Conservation (phyloP, 2,113 vertebrate genomes). For the Lophochroa leadbeateri region DNA sequence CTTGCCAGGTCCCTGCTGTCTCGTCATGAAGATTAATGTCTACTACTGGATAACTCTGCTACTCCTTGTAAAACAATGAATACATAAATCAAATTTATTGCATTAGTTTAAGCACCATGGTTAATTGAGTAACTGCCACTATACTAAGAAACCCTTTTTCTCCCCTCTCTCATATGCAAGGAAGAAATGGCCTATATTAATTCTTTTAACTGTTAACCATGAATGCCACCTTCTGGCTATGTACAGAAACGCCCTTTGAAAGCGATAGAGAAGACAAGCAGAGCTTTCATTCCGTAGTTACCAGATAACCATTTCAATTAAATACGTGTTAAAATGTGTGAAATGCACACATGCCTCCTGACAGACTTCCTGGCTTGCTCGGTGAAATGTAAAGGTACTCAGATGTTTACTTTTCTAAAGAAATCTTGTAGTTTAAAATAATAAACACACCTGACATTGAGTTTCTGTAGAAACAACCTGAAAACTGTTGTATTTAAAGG, state of each 20-base stretch:
- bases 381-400: background rate
- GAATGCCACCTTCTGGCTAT: slow-evolving; percentile 63
- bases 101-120: background rate
- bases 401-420: background rate
- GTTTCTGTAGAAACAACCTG: slow-evolving; percentile 8
- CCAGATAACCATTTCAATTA: background rate
- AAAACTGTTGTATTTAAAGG: background rate
- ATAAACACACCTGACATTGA: slow-evolving; percentile 30
- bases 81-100: slow-evolving; percentile 12
- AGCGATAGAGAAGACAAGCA: background rate
- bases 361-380: background rate
- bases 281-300: background rate
- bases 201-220: slow-evolving; percentile 3
- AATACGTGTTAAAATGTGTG: background rate
- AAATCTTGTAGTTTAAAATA: slow-evolving; percentile 19
- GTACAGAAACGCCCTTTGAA: background rate
- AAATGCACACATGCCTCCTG: background rate
- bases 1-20: slow-evolving; percentile 40
- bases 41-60: background rate
- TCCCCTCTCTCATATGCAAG: background rate
- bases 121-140: slow-evolving; percentile 32
- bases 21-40: slow-evolving; percentile 15
- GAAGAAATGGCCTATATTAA: background rate
- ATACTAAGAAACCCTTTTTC: background rate
- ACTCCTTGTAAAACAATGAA: background rate